Conservation (phyloP, 2,797 vertebrate species). For the Urosaurus nigricauda region DNA sequence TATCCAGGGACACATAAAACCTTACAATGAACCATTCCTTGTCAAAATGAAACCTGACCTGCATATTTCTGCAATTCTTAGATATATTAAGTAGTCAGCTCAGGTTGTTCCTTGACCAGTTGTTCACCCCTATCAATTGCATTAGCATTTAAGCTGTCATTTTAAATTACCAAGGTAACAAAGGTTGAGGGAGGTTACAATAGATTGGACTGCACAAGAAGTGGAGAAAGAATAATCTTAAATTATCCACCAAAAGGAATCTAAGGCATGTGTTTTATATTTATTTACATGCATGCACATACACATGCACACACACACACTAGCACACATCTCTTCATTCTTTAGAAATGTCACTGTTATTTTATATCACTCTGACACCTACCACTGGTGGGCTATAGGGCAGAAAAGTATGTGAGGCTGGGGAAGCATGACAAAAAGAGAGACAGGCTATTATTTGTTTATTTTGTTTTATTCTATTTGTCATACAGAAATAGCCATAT, state of each 20-base stretch:
- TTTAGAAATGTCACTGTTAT: slow-evolving; percentile 50
- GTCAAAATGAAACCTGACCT: slow-evolving; percentile 76
- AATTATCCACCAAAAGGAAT: slow-evolving; percentile 58
- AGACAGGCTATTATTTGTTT: neutral
- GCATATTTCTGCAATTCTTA: slow-evolving; percentile 78
- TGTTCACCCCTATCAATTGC: slow-evolving; percentile 80
- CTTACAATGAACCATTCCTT: slow-evolving; percentile 73
- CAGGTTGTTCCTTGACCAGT: slow-evolving; percentile 78
- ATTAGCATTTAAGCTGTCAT: slow-evolving; percentile 80
- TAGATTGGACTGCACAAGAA: slow-evolving; percentile 63
- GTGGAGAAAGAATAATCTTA: slow-evolving; percentile 61
- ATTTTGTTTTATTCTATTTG: neutral
- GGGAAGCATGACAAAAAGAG: slow-evolving; percentile 18
- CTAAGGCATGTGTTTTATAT: slow-evolving; percentile 43
- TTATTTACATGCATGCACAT: too few relatives aligned
- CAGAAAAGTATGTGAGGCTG: slow-evolving; percentile 14
- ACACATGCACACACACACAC: too few relatives aligned
- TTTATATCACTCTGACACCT: slow-evolving; percentile 29
- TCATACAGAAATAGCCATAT: neutral
- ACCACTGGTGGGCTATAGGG: neutral
- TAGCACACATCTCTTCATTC: slow-evolving; percentile 45
- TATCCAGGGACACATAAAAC: slow-evolving; percentile 77
- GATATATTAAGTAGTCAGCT: slow-evolving; percentile 76
- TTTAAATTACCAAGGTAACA: slow-evolving; percentile 79
- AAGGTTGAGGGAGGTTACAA: slow-evolving; percentile 75